Evolutionary conservation across 2,113 vertebrate genomes (phyloP).

Genomic region (Syngnathus typhle): DNA sequence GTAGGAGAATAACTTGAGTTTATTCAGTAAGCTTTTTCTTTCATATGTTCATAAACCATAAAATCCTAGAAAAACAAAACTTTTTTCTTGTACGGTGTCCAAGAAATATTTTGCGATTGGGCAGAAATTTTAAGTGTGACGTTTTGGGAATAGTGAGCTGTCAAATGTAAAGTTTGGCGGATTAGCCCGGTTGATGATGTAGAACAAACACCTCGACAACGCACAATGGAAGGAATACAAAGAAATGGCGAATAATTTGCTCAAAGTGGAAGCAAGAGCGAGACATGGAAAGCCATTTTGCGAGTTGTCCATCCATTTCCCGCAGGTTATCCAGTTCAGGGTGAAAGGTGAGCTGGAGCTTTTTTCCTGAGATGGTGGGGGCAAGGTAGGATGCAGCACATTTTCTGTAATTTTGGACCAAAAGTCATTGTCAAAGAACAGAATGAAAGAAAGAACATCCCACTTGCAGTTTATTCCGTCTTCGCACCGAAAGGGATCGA

Average conservation of each 20-base stretch:
- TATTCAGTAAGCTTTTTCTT: too few relatives aligned
- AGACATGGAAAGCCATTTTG: not conserved
- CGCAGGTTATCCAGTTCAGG: not conserved
- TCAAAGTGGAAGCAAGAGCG: not conserved
- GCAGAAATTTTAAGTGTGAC: too few relatives aligned
- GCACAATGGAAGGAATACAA: not conserved
- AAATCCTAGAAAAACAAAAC: too few relatives aligned
- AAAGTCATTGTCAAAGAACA: conserved; percentile 7
- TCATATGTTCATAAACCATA: too few relatives aligned
- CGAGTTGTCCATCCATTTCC: not conserved
- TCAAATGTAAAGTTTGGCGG: not conserved
- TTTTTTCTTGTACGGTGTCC: too few relatives aligned
- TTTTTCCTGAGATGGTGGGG: not conserved
- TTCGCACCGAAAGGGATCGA: not conserved
- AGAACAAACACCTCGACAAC: not conserved
- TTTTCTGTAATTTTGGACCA: conserved; percentile 3
- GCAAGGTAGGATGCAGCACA: not conserved
- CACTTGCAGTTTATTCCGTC: not conserved
- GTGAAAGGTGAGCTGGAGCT: not conserved
- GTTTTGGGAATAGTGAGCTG: too few relatives aligned
- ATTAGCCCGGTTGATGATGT: not conserved
- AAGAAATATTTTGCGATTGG: too few relatives aligned
- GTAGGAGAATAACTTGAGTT: too few relatives aligned
- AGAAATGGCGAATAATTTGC: not conserved
- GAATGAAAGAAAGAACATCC: not conserved